phyloP scores from a whole-genome alignment of 2,888 invertebrate genomes.

The Pachycephus smyrnensis region DNA sequence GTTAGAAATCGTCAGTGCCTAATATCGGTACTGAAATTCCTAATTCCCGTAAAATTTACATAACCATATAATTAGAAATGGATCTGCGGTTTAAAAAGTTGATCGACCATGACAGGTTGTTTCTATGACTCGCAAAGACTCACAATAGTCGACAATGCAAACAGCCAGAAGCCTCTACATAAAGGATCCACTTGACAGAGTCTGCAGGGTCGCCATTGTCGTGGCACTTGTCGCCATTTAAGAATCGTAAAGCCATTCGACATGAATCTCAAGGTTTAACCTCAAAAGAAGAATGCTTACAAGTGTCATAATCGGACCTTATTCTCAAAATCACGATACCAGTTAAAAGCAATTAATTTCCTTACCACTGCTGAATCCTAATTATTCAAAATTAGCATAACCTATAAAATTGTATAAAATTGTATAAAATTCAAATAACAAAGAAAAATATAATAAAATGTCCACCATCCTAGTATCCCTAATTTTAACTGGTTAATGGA shows the following conservation, averaged over 20 bases:
- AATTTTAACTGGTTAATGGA: background rate
- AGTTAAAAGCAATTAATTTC: background rate
- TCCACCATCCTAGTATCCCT: background rate
- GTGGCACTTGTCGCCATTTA: conserved; percentile 36
- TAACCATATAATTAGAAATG: background rate
- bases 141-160: background rate
- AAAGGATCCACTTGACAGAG: conserved; percentile 27
- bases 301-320: background rate
- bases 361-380: background rate
- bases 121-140: background rate
- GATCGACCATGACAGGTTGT: background rate
- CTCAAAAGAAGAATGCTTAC: background rate
- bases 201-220: conserved; percentile 5
- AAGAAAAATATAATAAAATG: background rate
- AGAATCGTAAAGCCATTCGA: conserved; percentile 16
- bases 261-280: background rate
- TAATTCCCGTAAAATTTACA: background rate
- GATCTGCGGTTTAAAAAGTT: background rate
- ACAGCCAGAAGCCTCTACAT: conserved; percentile 10
- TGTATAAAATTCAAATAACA: too few relatives aligned
- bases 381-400: background rate
- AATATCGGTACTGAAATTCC: background rate
- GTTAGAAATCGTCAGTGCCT: background rate
- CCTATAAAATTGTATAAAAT: background rate
- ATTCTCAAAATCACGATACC: background rate